Conservation (phyloP, 1,140 invertebrate species). For the Brachionus manjavacas region DNA sequence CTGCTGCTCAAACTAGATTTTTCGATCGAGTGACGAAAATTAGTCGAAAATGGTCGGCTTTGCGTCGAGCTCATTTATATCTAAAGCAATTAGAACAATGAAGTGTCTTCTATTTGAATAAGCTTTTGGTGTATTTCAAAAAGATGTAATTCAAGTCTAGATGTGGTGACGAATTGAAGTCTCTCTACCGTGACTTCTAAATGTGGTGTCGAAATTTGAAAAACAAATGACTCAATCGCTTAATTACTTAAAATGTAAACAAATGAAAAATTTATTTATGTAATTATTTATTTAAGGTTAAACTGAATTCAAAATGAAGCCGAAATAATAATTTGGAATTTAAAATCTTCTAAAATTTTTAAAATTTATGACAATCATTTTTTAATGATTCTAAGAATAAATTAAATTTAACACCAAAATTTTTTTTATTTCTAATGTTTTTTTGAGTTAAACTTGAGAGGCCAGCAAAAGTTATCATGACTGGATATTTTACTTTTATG, state of each 20-base stretch:
- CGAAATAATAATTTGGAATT: too few species aligned
- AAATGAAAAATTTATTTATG: not conserved
- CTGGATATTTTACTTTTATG: too few species aligned
- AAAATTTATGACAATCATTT: too few species aligned
- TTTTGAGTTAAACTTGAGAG: too few species aligned
- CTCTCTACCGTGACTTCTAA: not conserved
- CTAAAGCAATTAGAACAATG: not conserved
- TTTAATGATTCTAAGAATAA: too few species aligned
- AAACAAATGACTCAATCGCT: not conserved
- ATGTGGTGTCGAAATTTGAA: not conserved
- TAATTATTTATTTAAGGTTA: not conserved
- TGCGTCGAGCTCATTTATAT: not conserved
- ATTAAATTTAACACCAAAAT: too few species aligned
- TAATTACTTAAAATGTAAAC: not conserved
- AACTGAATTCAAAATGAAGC: too few species aligned
- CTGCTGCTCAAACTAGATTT: not conserved
- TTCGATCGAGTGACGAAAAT: slow-evolving; percentile 30
- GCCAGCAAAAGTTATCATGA: too few species aligned
- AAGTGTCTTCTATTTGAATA: not conserved
- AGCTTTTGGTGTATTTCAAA: not conserved
- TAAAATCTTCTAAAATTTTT: too few species aligned
- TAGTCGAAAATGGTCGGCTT: slow-evolving; percentile 25
- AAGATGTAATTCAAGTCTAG: not conserved
- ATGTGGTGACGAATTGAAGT: not conserved
- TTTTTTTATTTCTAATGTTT: too few species aligned